phyloP scores from a whole-genome alignment of 2,888 invertebrate species.

The Clusia tigrina region DNA sequence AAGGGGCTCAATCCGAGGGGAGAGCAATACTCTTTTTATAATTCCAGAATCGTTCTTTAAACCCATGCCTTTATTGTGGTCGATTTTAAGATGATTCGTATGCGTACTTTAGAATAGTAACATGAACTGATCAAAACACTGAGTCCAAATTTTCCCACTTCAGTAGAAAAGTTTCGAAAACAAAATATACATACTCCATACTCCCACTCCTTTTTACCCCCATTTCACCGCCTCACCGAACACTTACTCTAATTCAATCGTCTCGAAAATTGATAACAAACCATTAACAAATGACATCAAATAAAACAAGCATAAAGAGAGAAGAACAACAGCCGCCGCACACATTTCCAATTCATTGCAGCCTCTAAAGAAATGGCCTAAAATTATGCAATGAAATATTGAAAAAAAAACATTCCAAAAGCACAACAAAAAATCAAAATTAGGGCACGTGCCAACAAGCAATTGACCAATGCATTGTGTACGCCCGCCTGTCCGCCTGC shows the following conservation, averaged over 20 bases:
- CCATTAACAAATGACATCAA: slow-evolving; percentile 61
- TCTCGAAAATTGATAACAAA: slow-evolving; percentile 63
- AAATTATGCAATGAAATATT: slow-evolving; percentile 44
- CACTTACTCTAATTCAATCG: slow-evolving; percentile 62
- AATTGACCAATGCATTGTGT: slow-evolving; percentile 4
- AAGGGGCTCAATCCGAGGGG: too few relatives aligned
- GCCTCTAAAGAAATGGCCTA: slow-evolving; percentile 34
- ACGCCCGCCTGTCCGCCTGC: background rate
- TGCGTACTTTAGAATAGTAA: too few relatives aligned
- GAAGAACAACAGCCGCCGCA: slow-evolving; percentile 26
- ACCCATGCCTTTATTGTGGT: too few relatives aligned
- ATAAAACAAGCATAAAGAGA: slow-evolving; percentile 23
- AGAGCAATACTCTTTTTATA: too few relatives aligned
- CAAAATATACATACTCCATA: background rate
- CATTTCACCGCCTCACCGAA: background rate
- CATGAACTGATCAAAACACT: too few relatives aligned
- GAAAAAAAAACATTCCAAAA: slow-evolving; percentile 29
- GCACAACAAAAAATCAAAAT: slow-evolving; percentile 52
- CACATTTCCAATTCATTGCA: slow-evolving; percentile 8
- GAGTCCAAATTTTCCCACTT: too few relatives aligned
- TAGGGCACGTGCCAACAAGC: slow-evolving; percentile 55
- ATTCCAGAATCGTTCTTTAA: too few relatives aligned
- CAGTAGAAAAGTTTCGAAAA: background rate
- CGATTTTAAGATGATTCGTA: too few relatives aligned
- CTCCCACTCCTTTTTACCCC: background rate